A percentile compares a stretch with the other conserved stretches of the same genome.
Conservation (phyloP, 2,888 invertebrate genomes). For the Drosophila cracens region DNA sequence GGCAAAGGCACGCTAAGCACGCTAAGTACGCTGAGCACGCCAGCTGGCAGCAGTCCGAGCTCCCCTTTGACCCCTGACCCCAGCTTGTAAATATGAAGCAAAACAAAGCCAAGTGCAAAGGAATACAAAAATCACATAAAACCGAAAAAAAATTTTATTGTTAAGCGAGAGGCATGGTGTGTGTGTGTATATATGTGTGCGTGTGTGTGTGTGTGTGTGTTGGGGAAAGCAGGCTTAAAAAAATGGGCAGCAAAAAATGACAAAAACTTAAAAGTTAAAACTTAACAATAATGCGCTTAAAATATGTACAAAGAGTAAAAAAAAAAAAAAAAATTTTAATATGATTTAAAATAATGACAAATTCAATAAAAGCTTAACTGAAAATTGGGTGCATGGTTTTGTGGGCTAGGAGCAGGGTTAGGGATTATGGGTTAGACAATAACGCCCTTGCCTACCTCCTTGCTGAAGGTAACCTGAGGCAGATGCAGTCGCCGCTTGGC, state of each 20-base stretch:
- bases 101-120: constrained; percentile 4
- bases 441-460: constrained; percentile 96
- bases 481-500: constrained; percentile 88
- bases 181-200: not conserved
- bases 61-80: constrained; percentile 4
- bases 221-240: constrained; percentile 12
- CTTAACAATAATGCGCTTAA: constrained; percentile 61
- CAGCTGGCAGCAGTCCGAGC: not conserved
- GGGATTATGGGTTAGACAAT: constrained; percentile 87
- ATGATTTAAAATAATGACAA: constrained; percentile 23
- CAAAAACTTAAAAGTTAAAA: constrained; percentile 53
- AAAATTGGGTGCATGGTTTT: constrained; percentile 11
- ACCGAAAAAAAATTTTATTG: constrained; percentile 78
- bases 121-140: constrained; percentile 36
- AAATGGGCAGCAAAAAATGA: constrained; percentile 37
- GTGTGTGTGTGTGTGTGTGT: not conserved
- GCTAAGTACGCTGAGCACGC: not conserved
- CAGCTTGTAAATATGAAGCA: not conserved
- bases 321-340: constrained; percentile 17
- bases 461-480: constrained; percentile 94
- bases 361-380: constrained; percentile 42
- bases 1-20: not conserved
- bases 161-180: constrained; percentile 55
- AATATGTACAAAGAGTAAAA: constrained; percentile 53
- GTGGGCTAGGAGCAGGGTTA: not conserved